Evolutionary conservation across 2,888 invertebrate genomes (phyloP), one percentile per base, ranked within the genome.

Genomic region (Calliphora vomitoria): DNA sequence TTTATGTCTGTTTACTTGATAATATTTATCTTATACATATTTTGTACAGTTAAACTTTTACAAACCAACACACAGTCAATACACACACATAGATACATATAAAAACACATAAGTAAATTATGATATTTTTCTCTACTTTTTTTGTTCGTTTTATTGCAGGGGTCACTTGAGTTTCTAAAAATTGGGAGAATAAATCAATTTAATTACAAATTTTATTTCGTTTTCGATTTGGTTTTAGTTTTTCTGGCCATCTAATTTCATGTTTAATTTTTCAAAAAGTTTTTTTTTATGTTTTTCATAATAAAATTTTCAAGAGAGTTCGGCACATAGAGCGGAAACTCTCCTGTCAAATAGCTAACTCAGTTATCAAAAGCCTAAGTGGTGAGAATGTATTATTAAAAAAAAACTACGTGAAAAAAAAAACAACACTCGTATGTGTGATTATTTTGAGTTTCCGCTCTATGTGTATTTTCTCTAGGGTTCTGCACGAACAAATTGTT

Each of bases 131-230:
- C 60, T 50, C 50, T 35, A 1, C 50, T 47, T n/a, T 35, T 35
- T 35, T 35, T 4, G 5, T 20, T 15, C 44, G 44, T 44, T 44
- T n/a, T 47, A 60, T 55, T 69, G 35, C 62, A 47, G 20, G 71
- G 76, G 80, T 66, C 71, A 71, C 60, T 80, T 60, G 47, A 50
- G 79, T 20, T 71, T 47, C 15, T 35, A 47, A 55, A 55, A 55
- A 62, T 25, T 50, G 62, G 62, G 62, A 82, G 68, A 82, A 82
- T 82, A 74, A 74, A 74, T 82, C 74, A 82, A 82, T 82, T 82
- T 66, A 82, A 71, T 82, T 72, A 58, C 66, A 68, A 68, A 82
- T 72, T 74, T 72, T 55, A 74, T 74, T 55, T 31, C 55, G 15
- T 18, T 82, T 66, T 68, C 6, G 13, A n/a, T 25, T 66, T 74